Base-by-base conservation (phyloP, 2,797 vertebrate species). In the Melanotaenia boesemani region DNA sequence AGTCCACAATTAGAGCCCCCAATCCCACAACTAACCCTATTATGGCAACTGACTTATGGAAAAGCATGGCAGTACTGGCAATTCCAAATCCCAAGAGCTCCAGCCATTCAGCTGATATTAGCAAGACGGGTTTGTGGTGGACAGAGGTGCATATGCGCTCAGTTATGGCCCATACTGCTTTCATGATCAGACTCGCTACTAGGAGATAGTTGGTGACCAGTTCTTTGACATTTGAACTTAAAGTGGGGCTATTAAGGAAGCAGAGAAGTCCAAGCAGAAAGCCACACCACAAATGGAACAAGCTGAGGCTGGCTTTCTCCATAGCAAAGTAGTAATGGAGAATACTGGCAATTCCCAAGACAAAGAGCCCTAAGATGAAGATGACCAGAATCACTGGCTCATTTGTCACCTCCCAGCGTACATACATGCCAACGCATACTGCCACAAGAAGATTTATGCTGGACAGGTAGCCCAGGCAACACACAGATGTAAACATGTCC, bases 281-380 rank as follows among this genome's bases (percentile, higher is more conserved):
- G 87, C 97, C 98, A 77, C 96, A 97, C 98, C 97, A 99, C 85
- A 99, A 93, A 86, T 97, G 97, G 84, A 96, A 98, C 64, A 99
- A 93, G 87, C 97, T 98, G 80, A 96, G 88, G 81, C 97, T 99
- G 85, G 98, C 98, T 56, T 95, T 93, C 93, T 97, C 96, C 97
- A 99, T 99, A n/a, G 95, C 95, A 91, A 99, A 99, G 92, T 99
- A 99, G 80, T 99, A 99, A 91, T 98, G 96, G 54, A 99, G 93
- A 87, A 99, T 99, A 89, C 97, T 97, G 84, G 97, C 97, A 73
- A 99, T 98, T 64, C 96, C 98, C 70, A 99, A 93, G 83, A 99
- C 97, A 78, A 99, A 97, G 58, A 99, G 97, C 1, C 97, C 98
- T 71, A 99, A 90, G 81, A 99, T 98, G 93, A 99, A 99, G 89